Percentiles rank a stretch among this genome's conserved stretches.
Evolutionary conservation across 2,113 vertebrate species (phyloP).

Genomic region (Tupaia tana): DNA sequence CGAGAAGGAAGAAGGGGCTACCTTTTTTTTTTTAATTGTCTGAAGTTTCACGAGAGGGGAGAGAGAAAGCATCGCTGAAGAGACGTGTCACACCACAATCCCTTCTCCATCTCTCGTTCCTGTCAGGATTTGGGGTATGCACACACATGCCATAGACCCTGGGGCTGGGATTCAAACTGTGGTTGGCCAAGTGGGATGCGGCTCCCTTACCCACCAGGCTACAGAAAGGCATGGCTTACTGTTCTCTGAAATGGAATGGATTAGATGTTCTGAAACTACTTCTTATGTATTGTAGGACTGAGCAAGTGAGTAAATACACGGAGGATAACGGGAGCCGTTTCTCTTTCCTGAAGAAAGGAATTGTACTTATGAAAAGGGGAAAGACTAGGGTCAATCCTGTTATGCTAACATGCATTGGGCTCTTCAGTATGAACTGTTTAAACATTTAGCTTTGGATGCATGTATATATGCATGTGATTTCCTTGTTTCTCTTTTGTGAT

Average conservation of each 20-base stretch:
- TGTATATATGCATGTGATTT: not conserved
- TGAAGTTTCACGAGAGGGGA: too few species aligned
- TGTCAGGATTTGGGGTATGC: too few species aligned
- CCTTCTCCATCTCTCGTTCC: too few species aligned
- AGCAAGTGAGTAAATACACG: not conserved
- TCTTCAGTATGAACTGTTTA: not conserved
- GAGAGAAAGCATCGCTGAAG: too few species aligned
- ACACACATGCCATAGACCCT: too few species aligned
- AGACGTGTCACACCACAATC: too few species aligned
- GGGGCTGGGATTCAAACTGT: too few species aligned
- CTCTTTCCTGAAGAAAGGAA: not conserved
- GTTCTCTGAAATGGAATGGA: not conserved
- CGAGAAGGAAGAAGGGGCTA: too few species aligned
- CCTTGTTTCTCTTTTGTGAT: not conserved
- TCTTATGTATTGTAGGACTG: not conserved
- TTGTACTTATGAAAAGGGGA: not conserved
- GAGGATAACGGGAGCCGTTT: not conserved
- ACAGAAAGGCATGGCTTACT: too few species aligned
- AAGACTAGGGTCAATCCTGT: not conserved
- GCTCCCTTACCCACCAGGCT: too few species aligned
- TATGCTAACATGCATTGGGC: not conserved
- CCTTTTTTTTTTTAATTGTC: too few species aligned
- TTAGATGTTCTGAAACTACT: constrained; percentile 13
- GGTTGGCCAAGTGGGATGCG: too few species aligned
- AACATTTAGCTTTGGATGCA: not conserved